phyloP scores from a whole-genome alignment of 2,797 vertebrate genomes.

The Thamnophis elegans region DNA sequence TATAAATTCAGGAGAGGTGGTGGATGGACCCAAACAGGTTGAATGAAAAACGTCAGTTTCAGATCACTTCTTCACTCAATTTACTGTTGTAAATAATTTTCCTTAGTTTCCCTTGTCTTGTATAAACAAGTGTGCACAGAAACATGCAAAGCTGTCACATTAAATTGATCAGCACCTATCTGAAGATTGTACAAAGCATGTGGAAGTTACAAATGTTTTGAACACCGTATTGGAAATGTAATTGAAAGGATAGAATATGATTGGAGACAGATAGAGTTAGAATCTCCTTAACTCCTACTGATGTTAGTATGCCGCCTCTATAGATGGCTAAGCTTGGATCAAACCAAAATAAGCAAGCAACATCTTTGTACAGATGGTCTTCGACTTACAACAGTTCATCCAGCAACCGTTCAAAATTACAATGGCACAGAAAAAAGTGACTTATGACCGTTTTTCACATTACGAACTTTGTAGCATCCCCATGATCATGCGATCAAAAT shows the following conservation, averaged over 20 bases:
- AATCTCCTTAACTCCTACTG: neutral
- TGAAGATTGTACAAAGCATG: neutral
- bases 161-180: neutral
- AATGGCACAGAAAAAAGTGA: neutral
- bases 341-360: neutral
- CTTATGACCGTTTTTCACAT: neutral
- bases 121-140: neutral
- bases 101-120: neutral
- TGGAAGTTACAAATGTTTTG: neutral
- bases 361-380: neutral
- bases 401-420: neutral
- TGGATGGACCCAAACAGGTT: neutral
- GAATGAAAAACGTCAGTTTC: neutral
- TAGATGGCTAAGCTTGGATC: neutral
- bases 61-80: neutral
- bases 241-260: neutral
- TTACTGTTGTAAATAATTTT: neutral
- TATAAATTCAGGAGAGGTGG: neutral
- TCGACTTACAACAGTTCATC: neutral
- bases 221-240: neutral
- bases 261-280: neutral
- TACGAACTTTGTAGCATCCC: neutral
- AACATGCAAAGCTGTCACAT: neutral
- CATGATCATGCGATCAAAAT: neutral
- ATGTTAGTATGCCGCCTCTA: neutral